phyloP scores from a whole-genome alignment of 2,113 vertebrate species.

The Erythrocercus mccallii region DNA sequence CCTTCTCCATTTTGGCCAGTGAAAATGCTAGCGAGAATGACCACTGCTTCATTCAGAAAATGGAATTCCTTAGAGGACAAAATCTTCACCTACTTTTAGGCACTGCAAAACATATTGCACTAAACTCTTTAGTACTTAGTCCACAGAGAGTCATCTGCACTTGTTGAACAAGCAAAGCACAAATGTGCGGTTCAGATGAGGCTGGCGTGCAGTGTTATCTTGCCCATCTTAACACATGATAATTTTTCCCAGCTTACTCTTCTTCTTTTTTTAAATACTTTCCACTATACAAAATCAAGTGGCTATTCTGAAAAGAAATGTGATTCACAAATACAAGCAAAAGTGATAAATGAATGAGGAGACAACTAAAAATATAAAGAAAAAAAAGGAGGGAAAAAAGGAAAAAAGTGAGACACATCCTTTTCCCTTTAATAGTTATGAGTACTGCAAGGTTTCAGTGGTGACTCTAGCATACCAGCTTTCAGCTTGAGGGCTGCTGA shows the following conservation, averaged over 20 bases:
- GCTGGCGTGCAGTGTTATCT: background rate
- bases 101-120: background rate
- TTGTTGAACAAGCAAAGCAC: background rate
- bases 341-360: background rate
- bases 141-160: background rate
- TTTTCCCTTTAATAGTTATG: background rate
- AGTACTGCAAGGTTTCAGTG: background rate
- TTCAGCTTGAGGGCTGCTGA: background rate
- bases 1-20: background rate
- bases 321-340: background rate
- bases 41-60: background rate
- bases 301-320: background rate
- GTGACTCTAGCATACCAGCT: background rate
- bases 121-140: background rate
- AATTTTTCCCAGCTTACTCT: background rate
- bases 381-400: rapidly evolving
- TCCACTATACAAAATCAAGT: background rate
- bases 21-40: background rate
- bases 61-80: background rate
- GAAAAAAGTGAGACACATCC: background rate
- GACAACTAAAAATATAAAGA: background rate
- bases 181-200: background rate
- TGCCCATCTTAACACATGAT: background rate
- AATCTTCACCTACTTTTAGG: background rate
- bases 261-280: background rate